phyloP scores from a whole-genome alignment of 2,797 vertebrate species.

The Malacoctenus gilli region DNA sequence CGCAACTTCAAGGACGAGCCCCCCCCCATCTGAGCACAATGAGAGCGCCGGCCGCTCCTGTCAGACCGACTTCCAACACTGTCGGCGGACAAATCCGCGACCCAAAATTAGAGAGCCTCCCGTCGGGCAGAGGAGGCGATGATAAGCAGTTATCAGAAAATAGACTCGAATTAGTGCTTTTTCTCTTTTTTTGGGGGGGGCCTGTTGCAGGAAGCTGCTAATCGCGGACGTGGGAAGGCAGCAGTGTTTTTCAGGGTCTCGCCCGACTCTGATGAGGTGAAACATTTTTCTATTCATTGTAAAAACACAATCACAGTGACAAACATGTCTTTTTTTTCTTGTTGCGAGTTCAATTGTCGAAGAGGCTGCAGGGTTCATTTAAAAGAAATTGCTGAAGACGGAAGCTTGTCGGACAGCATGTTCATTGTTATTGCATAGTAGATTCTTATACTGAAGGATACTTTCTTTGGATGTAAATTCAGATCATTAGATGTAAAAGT shows the following conservation, averaged over 20 bases:
- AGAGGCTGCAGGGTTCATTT: no score
- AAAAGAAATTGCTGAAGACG: no score
- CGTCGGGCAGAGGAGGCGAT: constrained; percentile 2
- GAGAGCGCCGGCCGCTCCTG: constrained; percentile 29
- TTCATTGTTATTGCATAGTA: no score
- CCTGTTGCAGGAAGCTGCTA: constrained; percentile 47
- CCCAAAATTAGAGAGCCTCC: constrained; percentile 49
- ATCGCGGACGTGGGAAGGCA: constrained; percentile 32
- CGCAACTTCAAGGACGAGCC: constrained; percentile 64
- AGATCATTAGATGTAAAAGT: no score
- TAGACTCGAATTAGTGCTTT: constrained; percentile 47
- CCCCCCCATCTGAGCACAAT: constrained; percentile 38
- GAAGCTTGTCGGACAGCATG: no score
- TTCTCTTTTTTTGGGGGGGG: no score
- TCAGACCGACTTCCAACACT: constrained; percentile 35
- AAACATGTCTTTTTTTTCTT: no score
- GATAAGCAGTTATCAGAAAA: constrained; percentile 70
- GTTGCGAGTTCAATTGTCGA: no score
- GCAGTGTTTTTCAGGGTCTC: constrained; percentile 16
- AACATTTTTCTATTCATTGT: no score
- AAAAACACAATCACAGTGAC: no score
- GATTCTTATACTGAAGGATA: no score
- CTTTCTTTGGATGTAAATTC: no score
- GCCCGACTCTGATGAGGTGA: constrained; percentile 21
- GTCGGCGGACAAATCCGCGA: constrained; percentile 34